Evolutionary conservation across 2,888 invertebrate genomes (phyloP).

Genomic region (Sussaba pulchella): DNA sequence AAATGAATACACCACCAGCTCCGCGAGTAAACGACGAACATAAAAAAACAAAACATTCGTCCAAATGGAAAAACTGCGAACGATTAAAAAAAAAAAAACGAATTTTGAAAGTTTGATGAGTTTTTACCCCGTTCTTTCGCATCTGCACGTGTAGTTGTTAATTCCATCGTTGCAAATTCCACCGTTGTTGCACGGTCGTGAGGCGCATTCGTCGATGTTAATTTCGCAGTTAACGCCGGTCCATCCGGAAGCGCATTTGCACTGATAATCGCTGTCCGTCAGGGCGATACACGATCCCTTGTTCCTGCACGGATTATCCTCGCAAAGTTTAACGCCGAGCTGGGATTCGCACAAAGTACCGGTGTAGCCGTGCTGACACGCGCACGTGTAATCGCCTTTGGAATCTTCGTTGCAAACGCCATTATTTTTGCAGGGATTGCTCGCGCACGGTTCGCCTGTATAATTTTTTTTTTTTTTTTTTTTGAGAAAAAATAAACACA

Average conservation of each 20-base stretch:
- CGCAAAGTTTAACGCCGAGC: constrained; percentile 89
- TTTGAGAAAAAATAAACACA: constrained; percentile 29
- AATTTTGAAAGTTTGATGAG: not conserved
- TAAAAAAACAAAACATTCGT: too few species aligned
- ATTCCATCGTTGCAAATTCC: constrained; percentile 90
- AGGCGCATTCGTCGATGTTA: constrained; percentile 91
- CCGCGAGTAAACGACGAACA: too few species aligned
- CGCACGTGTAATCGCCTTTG: constrained; percentile 90
- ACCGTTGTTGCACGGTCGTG: constrained; percentile 89
- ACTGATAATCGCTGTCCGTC: constrained; percentile 85
- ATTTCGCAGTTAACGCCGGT: constrained; percentile 89
- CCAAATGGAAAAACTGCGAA: too few species aligned
- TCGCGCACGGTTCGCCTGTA: constrained; percentile 89
- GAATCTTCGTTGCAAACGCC: constrained; percentile 90
- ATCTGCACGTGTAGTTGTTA: constrained; percentile 92
- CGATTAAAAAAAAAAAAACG: constrained; percentile 38
- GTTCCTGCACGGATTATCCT: constrained; percentile 91
- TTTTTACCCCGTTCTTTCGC: constrained; percentile 88
- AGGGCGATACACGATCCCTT: constrained; percentile 91
- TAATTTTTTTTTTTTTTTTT: too few species aligned
- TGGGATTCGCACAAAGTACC: constrained; percentile 90
- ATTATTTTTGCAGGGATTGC: constrained; percentile 90
- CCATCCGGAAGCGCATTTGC: constrained; percentile 86
- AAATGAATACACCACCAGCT: too few species aligned
- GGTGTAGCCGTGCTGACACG: constrained; percentile 89